A percentile compares a stretch with the other conserved stretches of the same genome.
Conservation (phyloP, 2,797 vertebrate species). For the Poeciliopsis turneri region DNA sequence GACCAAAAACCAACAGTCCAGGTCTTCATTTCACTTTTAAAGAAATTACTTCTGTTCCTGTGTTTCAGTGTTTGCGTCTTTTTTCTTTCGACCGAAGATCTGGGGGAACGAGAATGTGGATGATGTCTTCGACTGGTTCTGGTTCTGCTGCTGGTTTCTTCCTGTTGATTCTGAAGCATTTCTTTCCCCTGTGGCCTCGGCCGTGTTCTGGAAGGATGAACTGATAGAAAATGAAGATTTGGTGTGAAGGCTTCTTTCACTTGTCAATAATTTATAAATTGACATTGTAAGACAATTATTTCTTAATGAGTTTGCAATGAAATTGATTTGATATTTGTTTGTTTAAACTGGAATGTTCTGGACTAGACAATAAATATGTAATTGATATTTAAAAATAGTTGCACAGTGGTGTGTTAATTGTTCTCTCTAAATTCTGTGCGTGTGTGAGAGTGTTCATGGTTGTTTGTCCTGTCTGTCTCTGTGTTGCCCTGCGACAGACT, state of each 20-base stretch:
- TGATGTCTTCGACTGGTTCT: background rate
- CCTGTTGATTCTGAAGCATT: background rate
- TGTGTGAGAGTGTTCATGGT: too few species aligned
- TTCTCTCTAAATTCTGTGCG: too few species aligned
- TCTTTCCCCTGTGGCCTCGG: background rate
- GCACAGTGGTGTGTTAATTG: too few species aligned
- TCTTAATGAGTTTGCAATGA: background rate
- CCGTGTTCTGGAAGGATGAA: background rate
- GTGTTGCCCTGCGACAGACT: too few species aligned
- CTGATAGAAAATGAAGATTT: background rate
- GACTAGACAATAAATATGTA: background rate
- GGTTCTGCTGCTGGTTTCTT: background rate
- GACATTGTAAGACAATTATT: background rate
- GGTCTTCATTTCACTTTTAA: background rate
- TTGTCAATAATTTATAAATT: background rate
- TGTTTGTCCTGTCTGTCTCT: too few species aligned
- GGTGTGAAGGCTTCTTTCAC: background rate
- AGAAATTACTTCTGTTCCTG: background rate
- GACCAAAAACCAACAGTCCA: background rate
- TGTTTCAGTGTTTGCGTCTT: background rate
- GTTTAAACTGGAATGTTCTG: background rate
- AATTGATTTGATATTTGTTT: background rate
- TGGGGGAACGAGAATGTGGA: rapidly evolving
- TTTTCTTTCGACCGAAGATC: background rate
- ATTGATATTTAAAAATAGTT: background rate